Evolutionary conservation across 2,113 vertebrate genomes (phyloP).

Genomic region (Pluvialis apricaria): DNA sequence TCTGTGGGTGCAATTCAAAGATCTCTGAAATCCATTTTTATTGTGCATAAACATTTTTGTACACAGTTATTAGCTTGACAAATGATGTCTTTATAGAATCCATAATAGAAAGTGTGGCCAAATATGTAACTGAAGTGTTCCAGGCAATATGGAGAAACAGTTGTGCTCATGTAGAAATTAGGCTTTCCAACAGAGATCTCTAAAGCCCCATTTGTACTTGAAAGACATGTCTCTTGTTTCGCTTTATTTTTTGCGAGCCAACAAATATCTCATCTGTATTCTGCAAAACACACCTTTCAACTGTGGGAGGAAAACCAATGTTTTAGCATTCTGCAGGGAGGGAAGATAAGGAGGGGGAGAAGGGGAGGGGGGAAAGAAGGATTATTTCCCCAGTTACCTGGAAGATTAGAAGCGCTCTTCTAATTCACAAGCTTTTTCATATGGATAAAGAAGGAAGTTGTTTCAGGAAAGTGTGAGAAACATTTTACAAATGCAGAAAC

Average conservation of each 20-base stretch:
- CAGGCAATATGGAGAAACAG: slow-evolving; percentile 66
- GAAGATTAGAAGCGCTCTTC: slow-evolving; percentile 46
- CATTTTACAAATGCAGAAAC: slow-evolving; percentile 53
- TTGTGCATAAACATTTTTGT: slow-evolving; percentile 24
- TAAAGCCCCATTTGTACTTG: slow-evolving; percentile 61
- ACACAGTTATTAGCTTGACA: slow-evolving; percentile 43
- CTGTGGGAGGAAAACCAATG: slow-evolving; percentile 16
- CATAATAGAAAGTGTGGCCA: slow-evolving; percentile 48
- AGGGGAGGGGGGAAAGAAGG: not conserved
- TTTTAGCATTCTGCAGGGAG: not conserved
- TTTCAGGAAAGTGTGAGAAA: slow-evolving; percentile 43
- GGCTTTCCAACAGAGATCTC: slow-evolving; percentile 62
- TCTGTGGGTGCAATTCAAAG: not conserved
- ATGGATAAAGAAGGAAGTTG: slow-evolving; percentile 22
- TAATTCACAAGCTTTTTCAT: slow-evolving; percentile 35
- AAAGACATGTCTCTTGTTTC: slow-evolving; percentile 41
- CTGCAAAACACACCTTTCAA: slow-evolving; percentile 61
- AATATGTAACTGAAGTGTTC: slow-evolving; percentile 52
- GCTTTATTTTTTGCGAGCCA: slow-evolving; percentile 39
- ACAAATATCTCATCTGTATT: slow-evolving; percentile 68
- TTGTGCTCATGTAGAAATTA: slow-evolving; percentile 64
- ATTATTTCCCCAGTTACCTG: slow-evolving; percentile 44
- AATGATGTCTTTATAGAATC: slow-evolving; percentile 44
- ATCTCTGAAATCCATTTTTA: slow-evolving; percentile 17
- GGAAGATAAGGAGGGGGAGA: not conserved